A percentile compares a stretch with the other conserved stretches of the same genome.
phyloP scores from a whole-genome alignment of 2,113 vertebrate genomes.

The Oxyura jamaicensis region DNA sequence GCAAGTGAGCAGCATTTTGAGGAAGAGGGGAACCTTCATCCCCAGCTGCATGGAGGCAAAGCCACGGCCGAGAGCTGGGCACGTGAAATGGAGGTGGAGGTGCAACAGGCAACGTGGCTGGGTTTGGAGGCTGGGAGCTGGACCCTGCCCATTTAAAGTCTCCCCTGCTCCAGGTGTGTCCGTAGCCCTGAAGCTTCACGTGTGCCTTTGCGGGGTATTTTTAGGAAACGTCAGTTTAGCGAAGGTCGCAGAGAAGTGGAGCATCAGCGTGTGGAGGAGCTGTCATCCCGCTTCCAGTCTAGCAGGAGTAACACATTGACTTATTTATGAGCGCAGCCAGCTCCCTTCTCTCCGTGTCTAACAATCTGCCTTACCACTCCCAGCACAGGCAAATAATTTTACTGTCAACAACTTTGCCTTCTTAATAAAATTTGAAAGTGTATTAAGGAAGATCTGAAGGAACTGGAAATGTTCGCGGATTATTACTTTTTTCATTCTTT shows the following conservation, averaged over 20 bases:
- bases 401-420: constrained; percentile 3
- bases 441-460: background rate
- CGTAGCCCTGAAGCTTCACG: background rate
- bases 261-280: constrained; percentile 51
- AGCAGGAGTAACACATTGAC: constrained; percentile 73
- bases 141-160: background rate
- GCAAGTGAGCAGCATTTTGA: background rate
- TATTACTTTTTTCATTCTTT: background rate
- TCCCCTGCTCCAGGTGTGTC: background rate
- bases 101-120: background rate
- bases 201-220: constrained; percentile 44
- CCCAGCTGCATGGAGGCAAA: background rate
- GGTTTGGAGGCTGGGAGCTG: background rate
- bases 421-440: constrained; percentile 29
- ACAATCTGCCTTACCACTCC: constrained; percentile 26
- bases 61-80: accelerated
- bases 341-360: constrained; percentile 18
- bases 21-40: background rate
- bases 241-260: constrained; percentile 42
- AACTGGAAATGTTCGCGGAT: background rate
- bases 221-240: constrained; percentile 40
- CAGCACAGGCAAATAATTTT: constrained; percentile 10
- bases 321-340: constrained; percentile 71
- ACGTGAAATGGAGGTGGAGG: background rate
- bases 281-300: constrained; percentile 62